Evolutionary conservation across 1,140 invertebrate genomes (phyloP).

Genomic region (Drosophila prosaltans): DNA sequence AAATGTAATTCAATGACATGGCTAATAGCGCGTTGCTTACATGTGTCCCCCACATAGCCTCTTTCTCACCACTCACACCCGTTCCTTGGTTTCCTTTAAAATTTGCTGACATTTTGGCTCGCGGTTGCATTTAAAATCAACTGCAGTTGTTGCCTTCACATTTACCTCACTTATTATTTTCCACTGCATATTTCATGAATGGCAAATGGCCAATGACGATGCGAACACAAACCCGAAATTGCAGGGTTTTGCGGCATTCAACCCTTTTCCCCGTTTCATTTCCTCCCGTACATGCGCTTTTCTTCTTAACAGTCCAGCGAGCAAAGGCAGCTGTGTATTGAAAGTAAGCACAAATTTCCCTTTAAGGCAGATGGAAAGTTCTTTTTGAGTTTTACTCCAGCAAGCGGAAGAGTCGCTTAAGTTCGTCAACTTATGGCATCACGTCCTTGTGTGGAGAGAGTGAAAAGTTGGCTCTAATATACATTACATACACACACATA

Average conservation of each 20-base stretch:
- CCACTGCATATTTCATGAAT: conserved; percentile 9
- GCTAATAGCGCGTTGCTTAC: neutral
- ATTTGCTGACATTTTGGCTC: neutral
- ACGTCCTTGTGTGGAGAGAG: neutral
- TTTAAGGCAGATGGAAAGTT: conserved; percentile 3
- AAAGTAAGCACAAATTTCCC: neutral
- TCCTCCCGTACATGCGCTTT: neutral
- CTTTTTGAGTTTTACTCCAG: neutral
- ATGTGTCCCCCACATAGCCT: neutral
- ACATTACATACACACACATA: too few relatives aligned
- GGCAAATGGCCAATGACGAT: neutral
- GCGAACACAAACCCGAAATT: conserved; percentile 5
- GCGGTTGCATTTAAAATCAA: conserved; percentile 5
- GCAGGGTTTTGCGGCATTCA: conserved; percentile 2
- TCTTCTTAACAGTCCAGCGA: neutral
- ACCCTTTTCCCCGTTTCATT: neutral
- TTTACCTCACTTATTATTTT: conserved; percentile 6
- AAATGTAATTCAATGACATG: neutral
- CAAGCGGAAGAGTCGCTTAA: conserved; percentile 1
- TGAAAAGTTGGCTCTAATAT: neutral
- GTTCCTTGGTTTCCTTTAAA: neutral
- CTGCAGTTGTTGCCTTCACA: conserved; percentile 8
- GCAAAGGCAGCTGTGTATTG: neutral
- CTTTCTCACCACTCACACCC: neutral
- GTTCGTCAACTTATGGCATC: conserved; percentile 1